Base-by-base conservation (phyloP, 2,888 invertebrate genomes). In the Sesamia inferens region DNA sequence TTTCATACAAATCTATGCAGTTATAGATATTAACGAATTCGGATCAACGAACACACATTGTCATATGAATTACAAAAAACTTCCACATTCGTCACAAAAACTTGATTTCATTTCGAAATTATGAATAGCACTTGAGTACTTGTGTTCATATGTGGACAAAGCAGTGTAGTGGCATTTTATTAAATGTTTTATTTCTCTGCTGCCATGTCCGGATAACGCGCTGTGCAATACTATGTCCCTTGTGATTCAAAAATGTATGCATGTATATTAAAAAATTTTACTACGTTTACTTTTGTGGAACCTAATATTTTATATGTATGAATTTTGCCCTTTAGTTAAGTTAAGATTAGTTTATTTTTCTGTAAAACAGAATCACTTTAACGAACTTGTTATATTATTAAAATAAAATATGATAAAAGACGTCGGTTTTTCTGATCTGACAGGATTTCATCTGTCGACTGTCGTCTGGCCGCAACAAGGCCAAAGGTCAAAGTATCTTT, bases 131-230 rank as follows among this genome's bases (percentile, higher is more conserved):
- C 93, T 93, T 86, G 82, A 90, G 73, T 80, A 81, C 81, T 85
- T 84, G 87, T 89, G 85, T 90, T 90, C 89, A 74, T 64, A 71
- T 77, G 78, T 74, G 80, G 89, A 86, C 67, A 88, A 88, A 90
- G 88, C 87, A 86, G 85, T 87, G 88, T 88, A 87, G 87, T 86
- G 87, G 86, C 85, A 88, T 92, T 93, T 93, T 92, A 93, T 92
- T 92, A 92, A 93, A 92, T 85, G 69, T 81, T 85, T 90, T 91
- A 88, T 78, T 79, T 65, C 71, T 68, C 54, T 58, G 51, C 51
- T n/a, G 39, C 59, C 55, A 55, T 74, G 63, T 69, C 22, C 67
- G 67, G 14, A 39, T 44, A 61, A 58, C 42, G 1, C 16, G 54
- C 48, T 59, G 22, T 44, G 59, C 54, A 48, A 16, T n/a, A 44